These are phyloP conservation scores for Girardinichthys multiradiatus DNA, from an alignment of 2,113 vertebrate genomes.

Conservation along the genomic window DNA sequence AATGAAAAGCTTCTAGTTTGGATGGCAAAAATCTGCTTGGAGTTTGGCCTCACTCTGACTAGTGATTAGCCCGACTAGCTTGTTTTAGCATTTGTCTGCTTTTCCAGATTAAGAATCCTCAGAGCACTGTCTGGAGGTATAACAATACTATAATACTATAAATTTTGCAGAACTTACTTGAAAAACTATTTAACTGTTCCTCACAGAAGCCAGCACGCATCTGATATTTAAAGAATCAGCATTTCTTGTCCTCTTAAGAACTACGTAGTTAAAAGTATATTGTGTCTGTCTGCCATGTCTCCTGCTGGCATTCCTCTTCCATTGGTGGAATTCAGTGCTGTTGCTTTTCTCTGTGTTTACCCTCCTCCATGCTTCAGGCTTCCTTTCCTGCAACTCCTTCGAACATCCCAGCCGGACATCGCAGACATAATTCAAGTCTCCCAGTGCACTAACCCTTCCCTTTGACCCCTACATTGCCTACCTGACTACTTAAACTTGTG, in stretches of 20 bases:
- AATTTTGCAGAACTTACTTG: too few relatives aligned
- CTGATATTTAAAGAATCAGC: not conserved
- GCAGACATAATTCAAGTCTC: conserved; percentile 2
- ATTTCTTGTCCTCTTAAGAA: not conserved
- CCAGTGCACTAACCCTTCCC: conserved; percentile 7
- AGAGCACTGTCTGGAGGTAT: too few relatives aligned
- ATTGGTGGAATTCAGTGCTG: not conserved
- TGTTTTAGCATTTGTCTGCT: too few relatives aligned
- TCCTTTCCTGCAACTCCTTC: not conserved
- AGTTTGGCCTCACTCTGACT: too few relatives aligned
- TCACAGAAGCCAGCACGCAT: not conserved
- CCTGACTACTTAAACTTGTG: conserved; percentile 17
- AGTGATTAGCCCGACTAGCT: too few relatives aligned
- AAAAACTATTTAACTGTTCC: not conserved
- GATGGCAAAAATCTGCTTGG: too few relatives aligned
- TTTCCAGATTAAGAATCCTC: too few relatives aligned
- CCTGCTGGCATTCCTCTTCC: conserved; percentile 6
- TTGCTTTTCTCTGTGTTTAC: not conserved
- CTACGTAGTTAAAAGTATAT: not conserved
- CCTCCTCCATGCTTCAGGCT: conserved; percentile 12
- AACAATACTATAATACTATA: too few relatives aligned
- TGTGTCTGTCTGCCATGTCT: conserved; percentile 17
- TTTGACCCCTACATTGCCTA: conserved; percentile 4
- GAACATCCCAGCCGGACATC: not conserved
- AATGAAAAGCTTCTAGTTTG: too few relatives aligned